Evolutionary conservation across 2,797 vertebrate species (phyloP).

Genomic region (Chiloscyllium punctatum): DNA sequence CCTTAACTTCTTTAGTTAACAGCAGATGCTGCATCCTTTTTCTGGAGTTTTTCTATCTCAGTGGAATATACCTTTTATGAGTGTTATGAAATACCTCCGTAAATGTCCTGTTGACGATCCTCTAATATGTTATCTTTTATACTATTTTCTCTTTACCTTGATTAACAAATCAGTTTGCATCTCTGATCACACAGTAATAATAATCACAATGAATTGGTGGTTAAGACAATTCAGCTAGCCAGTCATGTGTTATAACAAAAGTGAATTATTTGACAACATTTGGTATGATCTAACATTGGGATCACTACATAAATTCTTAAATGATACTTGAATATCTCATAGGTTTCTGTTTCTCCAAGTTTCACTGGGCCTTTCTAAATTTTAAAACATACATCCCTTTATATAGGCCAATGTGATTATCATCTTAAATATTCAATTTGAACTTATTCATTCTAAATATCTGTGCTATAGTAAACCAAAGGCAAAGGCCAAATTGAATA

Average conservation of each 20-base stretch:
- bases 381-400: neutral
- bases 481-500: neutral
- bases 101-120: too few relatives aligned
- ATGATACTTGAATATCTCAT: neutral
- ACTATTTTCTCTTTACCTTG: too few relatives aligned
- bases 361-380: neutral
- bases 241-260: neutral
- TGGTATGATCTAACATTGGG: neutral
- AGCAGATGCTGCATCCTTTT: too few relatives aligned
- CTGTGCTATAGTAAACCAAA: neutral
- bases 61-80: too few relatives aligned
- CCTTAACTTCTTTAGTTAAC: too few relatives aligned
- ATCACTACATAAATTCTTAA: too few relatives aligned
- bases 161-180: neutral
- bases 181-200: neutral
- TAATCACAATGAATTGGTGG: neutral
- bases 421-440: neutral
- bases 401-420: neutral
- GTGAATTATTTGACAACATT: too few relatives aligned
- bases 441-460: conserved; percentile 2
- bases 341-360: neutral
- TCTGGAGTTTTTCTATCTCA: too few relatives aligned
- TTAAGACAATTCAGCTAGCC: neutral
- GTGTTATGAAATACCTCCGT: too few relatives aligned
- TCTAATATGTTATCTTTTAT: too few relatives aligned